phyloP scores from a whole-genome alignment of 64 coral and sea anemone genomes.

The Hydrozoanthus tunicans region DNA sequence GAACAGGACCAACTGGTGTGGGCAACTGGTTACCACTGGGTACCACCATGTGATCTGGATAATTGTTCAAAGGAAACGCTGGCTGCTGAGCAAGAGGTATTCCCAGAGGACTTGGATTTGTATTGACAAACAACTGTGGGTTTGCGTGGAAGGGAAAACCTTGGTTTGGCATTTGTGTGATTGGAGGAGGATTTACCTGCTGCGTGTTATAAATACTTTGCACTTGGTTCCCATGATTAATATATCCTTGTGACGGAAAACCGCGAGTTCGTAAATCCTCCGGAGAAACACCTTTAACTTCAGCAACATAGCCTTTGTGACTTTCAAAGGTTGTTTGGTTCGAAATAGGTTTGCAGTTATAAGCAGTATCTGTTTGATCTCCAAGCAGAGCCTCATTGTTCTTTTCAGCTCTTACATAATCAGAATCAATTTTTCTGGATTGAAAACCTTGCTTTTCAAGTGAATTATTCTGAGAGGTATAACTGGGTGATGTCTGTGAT shows the following conservation, averaged over 20 bases:
- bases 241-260: not conserved
- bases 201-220: not conserved
- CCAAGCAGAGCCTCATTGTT: not conserved
- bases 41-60: slow-evolving; percentile 46
- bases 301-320: not conserved
- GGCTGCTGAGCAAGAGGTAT: slow-evolving; percentile 14
- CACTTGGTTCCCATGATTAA: slow-evolving; percentile 11
- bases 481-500: not conserved
- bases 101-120: slow-evolving; percentile 38
- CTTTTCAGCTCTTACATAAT: not conserved
- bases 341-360: not conserved
- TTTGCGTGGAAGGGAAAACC: slow-evolving; percentile 16
- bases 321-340: not conserved
- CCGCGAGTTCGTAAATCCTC: not conserved
- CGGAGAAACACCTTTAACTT: not conserved
- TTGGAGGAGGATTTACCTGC: slow-evolving; percentile 21
- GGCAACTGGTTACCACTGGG: slow-evolving; percentile 25
- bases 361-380: slow-evolving; percentile 8
- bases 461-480: not conserved
- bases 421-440: not conserved
- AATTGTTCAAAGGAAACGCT: slow-evolving; percentile 33
- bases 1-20: slow-evolving; percentile 30
- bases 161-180: slow-evolving; percentile 24
- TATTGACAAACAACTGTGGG: slow-evolving; percentile 39
- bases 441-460: slow-evolving; percentile 9